Evolutionary conservation across 2,797 vertebrate species (phyloP).

Genomic region (Melanotaenia trifasciata): DNA sequence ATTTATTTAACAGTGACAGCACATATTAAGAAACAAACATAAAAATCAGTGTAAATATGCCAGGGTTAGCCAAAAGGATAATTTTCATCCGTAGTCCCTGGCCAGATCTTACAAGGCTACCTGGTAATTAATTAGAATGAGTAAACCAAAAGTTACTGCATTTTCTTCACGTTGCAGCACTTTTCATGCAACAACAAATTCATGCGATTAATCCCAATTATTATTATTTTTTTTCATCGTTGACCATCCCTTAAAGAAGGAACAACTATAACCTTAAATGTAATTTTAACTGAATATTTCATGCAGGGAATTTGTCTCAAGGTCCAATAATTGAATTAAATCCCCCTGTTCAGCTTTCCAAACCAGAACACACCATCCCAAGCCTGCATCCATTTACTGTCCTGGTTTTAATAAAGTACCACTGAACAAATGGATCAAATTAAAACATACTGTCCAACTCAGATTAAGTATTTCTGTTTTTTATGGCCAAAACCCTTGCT

Average conservation of each 20-base stretch:
- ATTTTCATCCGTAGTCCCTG: no score
- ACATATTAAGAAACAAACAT: no score
- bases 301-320: background rate
- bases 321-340: background rate
- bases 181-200: no score
- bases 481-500: conserved; percentile 13
- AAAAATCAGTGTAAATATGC: no score
- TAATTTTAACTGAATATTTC: background rate
- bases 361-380: conserved; percentile 32
- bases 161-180: no score
- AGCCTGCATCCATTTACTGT: conserved; percentile 40
- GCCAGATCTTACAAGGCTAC: no score
- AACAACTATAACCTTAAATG: background rate
- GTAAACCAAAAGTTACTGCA: no score
- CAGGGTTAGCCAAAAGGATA: no score
- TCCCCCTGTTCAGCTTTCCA: conserved; percentile 7
- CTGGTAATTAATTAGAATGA: no score
- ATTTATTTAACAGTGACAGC: no score
- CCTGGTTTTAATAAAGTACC: conserved; percentile 36
- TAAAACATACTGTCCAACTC: conserved; percentile 40
- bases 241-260: background rate
- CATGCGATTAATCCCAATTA: no score
- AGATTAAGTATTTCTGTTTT: conserved; percentile 27
- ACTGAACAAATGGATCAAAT: conserved; percentile 53
- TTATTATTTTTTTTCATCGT: no score